A percentile compares a stretch with the other conserved stretches of the same genome.
Conservation (phyloP, 2,113 vertebrate genomes). For the Tychaedon coryphoeus region DNA sequence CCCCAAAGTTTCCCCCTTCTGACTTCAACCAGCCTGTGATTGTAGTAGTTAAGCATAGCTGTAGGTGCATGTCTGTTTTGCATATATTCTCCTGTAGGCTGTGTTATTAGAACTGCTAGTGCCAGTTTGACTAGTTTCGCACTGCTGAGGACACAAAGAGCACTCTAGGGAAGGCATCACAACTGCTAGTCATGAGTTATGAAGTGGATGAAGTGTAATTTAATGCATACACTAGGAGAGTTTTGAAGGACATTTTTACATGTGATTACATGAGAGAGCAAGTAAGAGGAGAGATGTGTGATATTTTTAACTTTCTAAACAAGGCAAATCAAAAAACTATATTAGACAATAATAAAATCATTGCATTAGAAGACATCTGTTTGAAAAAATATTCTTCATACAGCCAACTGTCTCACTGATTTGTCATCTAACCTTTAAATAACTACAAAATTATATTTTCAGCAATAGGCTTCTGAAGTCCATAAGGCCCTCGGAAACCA, state of each 20-base stretch:
- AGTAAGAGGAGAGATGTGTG: neutral
- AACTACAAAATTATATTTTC: neutral
- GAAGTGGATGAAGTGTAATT: neutral
- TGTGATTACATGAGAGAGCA: neutral
- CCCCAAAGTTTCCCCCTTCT: neutral
- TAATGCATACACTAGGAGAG: neutral
- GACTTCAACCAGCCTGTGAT: neutral
- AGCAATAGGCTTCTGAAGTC: neutral
- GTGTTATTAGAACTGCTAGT: neutral
- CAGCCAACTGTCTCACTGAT: neutral
- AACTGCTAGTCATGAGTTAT: neutral
- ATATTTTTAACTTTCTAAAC: neutral
- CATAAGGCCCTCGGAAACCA: neutral
- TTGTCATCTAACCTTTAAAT: conserved; percentile 14
- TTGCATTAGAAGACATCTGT: neutral
- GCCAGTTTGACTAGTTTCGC: neutral
- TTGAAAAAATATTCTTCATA: neutral
- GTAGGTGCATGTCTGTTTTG: neutral
- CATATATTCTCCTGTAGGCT: neutral
- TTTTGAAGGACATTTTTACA: neutral
- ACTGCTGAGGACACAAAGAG: neutral
- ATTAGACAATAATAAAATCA: neutral
- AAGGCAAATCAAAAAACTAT: neutral
- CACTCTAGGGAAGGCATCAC: neutral
- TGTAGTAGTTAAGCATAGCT: neutral